These are phyloP conservation scores for Myotis findleyi DNA, from an alignment of 2,797 vertebrate species.

Conservation along the genomic window DNA sequence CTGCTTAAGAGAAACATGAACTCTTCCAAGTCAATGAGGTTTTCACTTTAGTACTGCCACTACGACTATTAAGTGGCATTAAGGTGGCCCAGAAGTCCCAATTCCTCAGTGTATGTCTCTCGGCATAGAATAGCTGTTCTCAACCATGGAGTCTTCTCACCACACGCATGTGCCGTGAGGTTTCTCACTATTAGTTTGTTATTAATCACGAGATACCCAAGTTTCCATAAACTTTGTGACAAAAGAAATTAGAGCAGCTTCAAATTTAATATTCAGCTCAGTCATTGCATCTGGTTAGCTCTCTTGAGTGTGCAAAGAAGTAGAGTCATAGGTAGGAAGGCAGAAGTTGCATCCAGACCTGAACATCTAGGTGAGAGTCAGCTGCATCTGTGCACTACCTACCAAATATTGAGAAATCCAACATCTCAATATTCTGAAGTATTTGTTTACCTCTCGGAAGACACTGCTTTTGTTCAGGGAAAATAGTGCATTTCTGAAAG, in stretches of 20 bases:
- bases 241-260: not conserved
- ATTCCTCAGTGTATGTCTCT: not conserved
- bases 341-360: not conserved
- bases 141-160: not conserved
- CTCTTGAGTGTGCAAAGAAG: not conserved
- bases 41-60: not conserved
- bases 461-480: not conserved
- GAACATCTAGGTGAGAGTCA: not conserved
- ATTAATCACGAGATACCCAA: not conserved
- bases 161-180: rapidly evolving
- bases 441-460: not conserved
- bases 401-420: not conserved
- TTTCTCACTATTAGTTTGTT: not conserved
- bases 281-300: not conserved
- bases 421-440: not conserved
- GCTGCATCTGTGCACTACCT: too few relatives aligned
- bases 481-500: not conserved
- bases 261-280: not conserved
- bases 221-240: not conserved
- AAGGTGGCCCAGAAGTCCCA: not conserved
- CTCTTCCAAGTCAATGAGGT: not conserved
- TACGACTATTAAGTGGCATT: not conserved
- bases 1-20: constrained; percentile 17
- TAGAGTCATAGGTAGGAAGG: not conserved
- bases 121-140: not conserved